These are phyloP conservation scores for Solenopsis invicta DNA, from an alignment of 1,140 invertebrate genomes.

Conservation along the genomic window DNA sequence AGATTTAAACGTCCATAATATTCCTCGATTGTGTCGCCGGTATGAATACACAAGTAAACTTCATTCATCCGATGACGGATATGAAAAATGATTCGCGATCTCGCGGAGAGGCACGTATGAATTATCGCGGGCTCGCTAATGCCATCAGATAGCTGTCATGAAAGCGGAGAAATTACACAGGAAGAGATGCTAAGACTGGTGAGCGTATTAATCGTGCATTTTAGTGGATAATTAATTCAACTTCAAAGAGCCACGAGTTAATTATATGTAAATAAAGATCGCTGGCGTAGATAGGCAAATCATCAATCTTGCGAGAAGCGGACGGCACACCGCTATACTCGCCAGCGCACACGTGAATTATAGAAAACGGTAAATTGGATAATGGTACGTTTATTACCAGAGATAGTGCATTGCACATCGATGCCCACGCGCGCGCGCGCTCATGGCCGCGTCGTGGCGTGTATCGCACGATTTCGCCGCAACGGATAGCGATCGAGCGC, in stretches of 20 bases:
- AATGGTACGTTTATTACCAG: constrained; percentile 52
- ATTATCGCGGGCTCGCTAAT: constrained; percentile 56
- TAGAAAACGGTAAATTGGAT: constrained; percentile 64
- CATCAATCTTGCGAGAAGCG: constrained; percentile 58
- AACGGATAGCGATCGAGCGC: constrained; percentile 20
- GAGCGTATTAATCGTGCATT: constrained; percentile 61
- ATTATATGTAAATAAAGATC: constrained; percentile 70
- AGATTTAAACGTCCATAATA: constrained; percentile 23
- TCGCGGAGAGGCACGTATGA: constrained; percentile 46
- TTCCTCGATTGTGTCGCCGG: constrained; percentile 33
- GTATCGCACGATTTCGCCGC: constrained; percentile 46
- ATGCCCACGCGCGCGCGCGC: constrained; percentile 45
- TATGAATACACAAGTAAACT: constrained; percentile 35
- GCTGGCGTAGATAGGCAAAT: constrained; percentile 45
- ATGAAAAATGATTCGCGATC: constrained; percentile 59
- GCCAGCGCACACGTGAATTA: constrained; percentile 47
- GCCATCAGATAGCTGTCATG: constrained; percentile 57
- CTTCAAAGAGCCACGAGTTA: constrained; percentile 53
- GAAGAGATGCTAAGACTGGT: constrained; percentile 39
- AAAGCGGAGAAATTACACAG: constrained; percentile 54
- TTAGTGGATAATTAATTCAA: constrained; percentile 68
- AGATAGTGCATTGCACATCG: constrained; percentile 42
- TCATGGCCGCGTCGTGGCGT: too few relatives aligned
- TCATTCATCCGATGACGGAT: constrained; percentile 4
- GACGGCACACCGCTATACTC: not conserved